Evolutionary conservation across 2,888 invertebrate species (phyloP).

Genomic region (Sepioteuthis lessoniana): DNA sequence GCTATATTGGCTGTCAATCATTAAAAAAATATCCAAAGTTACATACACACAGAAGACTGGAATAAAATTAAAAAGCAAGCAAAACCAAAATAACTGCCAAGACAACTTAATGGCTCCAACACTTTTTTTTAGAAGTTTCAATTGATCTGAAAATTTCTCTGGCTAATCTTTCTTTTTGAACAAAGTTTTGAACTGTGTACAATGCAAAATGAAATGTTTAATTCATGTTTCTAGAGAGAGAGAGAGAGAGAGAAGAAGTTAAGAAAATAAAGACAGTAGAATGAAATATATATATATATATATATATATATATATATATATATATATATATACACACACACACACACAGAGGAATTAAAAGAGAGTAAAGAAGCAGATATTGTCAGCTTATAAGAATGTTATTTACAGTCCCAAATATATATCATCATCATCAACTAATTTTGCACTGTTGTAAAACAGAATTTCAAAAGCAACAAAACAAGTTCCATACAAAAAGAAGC

Average conservation of each 20-base stretch:
- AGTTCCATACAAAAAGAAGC: neutral
- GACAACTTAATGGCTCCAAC: neutral
- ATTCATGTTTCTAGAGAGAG: neutral
- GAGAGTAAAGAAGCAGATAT: too few relatives aligned
- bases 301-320: too few relatives aligned
- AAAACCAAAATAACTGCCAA: neutral
- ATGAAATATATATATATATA: too few relatives aligned
- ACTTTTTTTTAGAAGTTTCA: neutral
- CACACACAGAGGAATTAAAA: too few relatives aligned
- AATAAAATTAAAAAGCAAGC: neutral
- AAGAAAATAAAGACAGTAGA: neutral
- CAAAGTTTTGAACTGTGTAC: constrained; percentile 33
- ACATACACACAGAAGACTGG: too few relatives aligned
- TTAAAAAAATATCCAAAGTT: neutral
- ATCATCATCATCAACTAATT: neutral
- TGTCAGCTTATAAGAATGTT: neutral
- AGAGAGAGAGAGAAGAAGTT: neutral
- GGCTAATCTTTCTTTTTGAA: neutral
- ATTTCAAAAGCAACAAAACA: neutral
- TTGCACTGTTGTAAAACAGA: neutral
- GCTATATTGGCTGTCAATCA: neutral
- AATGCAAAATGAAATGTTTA: neutral
- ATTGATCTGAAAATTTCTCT: neutral
- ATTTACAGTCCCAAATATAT: neutral
- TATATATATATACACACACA: too few relatives aligned